These are phyloP conservation scores for Deroplatys truncata DNA, from an alignment of 2,888 invertebrate species.

Conservation along the genomic window DNA sequence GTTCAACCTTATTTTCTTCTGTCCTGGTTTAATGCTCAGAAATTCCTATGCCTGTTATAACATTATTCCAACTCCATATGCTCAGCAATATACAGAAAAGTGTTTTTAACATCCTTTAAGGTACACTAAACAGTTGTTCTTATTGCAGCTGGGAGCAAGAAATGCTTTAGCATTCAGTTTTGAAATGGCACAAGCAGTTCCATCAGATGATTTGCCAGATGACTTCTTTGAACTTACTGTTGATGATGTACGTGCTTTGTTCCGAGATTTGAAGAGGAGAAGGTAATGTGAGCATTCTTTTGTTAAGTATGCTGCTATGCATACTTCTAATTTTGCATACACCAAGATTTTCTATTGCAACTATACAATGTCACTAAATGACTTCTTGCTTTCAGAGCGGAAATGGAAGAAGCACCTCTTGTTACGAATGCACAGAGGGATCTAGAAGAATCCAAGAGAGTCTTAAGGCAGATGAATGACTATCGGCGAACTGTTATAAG, in stretches of 20 bases:
- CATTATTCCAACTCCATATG: no score
- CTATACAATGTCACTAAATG: background rate
- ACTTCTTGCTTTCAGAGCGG: conserved; percentile 43
- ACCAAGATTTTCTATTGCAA: no score
- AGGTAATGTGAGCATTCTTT: conserved; percentile 33
- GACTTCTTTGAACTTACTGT: conserved; percentile 85
- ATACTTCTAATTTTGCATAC: no score
- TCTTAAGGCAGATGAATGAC: conserved; percentile 56
- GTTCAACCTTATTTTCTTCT: no score
- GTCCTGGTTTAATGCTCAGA: no score
- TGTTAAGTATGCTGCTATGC: background rate
- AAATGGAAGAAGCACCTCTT: conserved; percentile 69
- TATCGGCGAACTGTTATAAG: conserved; percentile 77
- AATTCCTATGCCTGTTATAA: no score
- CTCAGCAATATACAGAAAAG: no score
- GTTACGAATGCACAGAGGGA: conserved; percentile 61
- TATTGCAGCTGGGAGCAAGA: conserved; percentile 61
- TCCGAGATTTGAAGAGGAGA: conserved; percentile 65
- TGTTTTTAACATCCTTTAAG: no score
- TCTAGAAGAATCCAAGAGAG: conserved; percentile 53
- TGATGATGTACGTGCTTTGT: conserved; percentile 71
- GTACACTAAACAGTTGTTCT: conserved; percentile 37
- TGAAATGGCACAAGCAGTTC: conserved; percentile 55
- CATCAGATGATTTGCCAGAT: conserved; percentile 64
- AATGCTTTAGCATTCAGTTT: conserved; percentile 70